Base-by-base conservation (phyloP, 2,888 invertebrate species). In the Eueremaeus valkanovi region DNA sequence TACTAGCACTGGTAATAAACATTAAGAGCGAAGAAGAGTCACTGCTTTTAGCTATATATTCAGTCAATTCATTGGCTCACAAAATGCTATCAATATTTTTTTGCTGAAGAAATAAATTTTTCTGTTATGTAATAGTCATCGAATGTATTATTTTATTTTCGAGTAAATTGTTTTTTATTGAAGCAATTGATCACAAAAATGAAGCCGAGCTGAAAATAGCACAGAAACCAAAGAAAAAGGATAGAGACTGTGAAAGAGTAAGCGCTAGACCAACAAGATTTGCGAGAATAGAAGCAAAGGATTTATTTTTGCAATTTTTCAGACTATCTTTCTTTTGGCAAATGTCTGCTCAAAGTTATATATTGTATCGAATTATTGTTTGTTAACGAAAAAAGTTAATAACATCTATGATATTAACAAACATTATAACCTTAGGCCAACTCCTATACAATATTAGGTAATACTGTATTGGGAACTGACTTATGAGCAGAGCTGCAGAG, bases 111-210 rank as follows among this genome's bases (percentile, higher is more conserved):
- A 63, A 63, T 63, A 33, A 63, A 63, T 63, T 63, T 36, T 55
- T n/a, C n/a, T 63, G 63, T 63, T 63, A n/a, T n/a, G n/a, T n/a
- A n/a, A n/a, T n/a, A n/a, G 31, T 29, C 36, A 13, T 33, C 33
- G n/a, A 33, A 63, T 27, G 16, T 63, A 63, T 63, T 36, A 55
- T 36, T 63, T 58, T 33, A 63, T 31, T 63, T 63, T 63, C 63
- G 27, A 63, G 33, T 63, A 63, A 63, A 63, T 63, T 63, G 63
- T 63, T 63, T 63, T 63, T 63, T 63, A 63, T 63, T 63, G 55
- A 63, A 51, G 63, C 63, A 63, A 63, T 63, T 63, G 33, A 31
- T 33, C 36, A 63, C 63, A 33, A 63, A 63, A 33, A 18, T 29
- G 55, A 5, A 49, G 49, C 27, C 24, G 16, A 3, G 55, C n/a